Conservation (phyloP, 2,888 invertebrate species). For the Oscheius sp. region DNA sequence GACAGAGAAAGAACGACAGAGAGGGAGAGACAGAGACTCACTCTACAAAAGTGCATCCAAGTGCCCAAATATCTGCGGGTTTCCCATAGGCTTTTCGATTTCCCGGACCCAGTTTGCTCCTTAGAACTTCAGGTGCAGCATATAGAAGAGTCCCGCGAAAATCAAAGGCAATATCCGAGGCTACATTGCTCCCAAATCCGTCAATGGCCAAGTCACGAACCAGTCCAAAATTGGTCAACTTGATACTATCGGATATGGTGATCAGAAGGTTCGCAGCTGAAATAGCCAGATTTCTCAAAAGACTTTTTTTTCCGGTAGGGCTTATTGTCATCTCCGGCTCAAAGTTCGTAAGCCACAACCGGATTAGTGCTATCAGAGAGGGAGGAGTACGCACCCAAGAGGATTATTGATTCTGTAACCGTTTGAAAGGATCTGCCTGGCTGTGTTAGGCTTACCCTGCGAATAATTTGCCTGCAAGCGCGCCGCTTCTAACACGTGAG, state of each 20-base stretch:
- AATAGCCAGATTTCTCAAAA: not conserved
- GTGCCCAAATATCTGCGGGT: constrained; percentile 63
- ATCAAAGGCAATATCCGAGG: constrained; percentile 58
- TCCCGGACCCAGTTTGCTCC: constrained; percentile 56
- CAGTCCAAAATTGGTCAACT: constrained; percentile 62
- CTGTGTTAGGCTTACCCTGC: too few relatives aligned
- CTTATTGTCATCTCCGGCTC: constrained; percentile 5
- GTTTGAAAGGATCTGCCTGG: not conserved
- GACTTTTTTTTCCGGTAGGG: not conserved
- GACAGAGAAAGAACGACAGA: not conserved
- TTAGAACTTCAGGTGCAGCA: constrained; percentile 61
- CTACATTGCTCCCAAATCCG: constrained; percentile 61
- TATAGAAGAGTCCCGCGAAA: constrained; percentile 59
- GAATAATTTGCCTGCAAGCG: too few relatives aligned
- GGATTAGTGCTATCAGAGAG: constrained; percentile 9
- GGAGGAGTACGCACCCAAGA: constrained; percentile 8
- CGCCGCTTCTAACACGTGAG: too few relatives aligned
- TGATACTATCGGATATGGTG: constrained; percentile 54
- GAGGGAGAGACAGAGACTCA: not conserved
- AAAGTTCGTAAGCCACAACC: constrained; percentile 9
- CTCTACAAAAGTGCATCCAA: constrained; percentile 63
- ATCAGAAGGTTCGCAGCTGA: constrained; percentile 60
- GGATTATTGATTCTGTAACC: constrained; percentile 1
- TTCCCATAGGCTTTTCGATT: constrained; percentile 54
- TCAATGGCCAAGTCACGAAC: constrained; percentile 62